Evolutionary conservation across 2,888 invertebrate species (phyloP).

Genomic region (Meganola albula): DNA sequence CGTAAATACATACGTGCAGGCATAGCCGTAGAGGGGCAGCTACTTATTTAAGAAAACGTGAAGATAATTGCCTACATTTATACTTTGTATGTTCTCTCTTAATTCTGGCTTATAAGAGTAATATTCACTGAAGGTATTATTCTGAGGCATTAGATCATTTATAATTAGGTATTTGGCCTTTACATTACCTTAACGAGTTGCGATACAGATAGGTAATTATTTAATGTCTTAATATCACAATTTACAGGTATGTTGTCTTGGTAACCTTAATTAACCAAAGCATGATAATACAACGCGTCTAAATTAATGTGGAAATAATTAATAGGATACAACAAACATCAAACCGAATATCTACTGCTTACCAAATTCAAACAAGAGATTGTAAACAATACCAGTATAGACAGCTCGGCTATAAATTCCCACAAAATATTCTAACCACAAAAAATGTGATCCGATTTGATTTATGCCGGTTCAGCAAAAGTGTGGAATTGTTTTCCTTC

Average conservation of each 20-base stretch:
- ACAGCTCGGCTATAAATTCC: no score
- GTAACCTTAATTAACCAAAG: not conserved
- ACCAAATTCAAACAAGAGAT: not conserved
- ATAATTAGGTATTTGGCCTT: no score
- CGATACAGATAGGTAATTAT: slow-evolving; percentile 21
- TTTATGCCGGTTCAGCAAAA: slow-evolving; percentile 15
- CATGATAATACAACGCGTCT: not conserved
- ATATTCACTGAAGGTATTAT: no score
- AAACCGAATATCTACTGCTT: not conserved
- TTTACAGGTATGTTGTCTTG: not conserved
- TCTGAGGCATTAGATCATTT: no score
- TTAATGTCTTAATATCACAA: slow-evolving; percentile 20
- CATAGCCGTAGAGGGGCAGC: no score
- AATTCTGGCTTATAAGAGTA: no score
- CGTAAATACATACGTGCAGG: no score
- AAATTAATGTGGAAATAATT: not conserved
- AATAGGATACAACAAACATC: not conserved
- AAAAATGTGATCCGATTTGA: slow-evolving; percentile 8
- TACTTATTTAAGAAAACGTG: no score
- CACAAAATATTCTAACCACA: no score
- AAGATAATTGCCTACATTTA: no score
- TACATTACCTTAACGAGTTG: no score
- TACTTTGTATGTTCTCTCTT: no score
- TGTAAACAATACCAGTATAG: not conserved
- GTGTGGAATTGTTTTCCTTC: slow-evolving; percentile 28